Evolutionary conservation across 2,797 vertebrate genomes (phyloP).

Genomic region (Hippopotamyrus pictus): DNA sequence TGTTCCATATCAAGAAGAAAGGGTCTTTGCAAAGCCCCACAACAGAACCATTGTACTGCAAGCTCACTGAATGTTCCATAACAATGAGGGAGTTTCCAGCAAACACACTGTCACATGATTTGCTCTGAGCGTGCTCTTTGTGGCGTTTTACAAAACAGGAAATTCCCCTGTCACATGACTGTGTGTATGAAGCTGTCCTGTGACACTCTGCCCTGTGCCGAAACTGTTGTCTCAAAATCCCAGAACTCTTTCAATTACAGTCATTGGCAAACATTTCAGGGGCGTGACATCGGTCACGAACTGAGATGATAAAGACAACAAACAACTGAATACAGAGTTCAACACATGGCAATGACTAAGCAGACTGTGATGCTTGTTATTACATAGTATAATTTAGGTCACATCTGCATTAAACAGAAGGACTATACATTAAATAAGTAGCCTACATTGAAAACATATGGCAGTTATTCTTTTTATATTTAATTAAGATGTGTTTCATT

Average conservation of each 20-base stretch:
- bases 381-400: background rate
- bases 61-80: slow-evolving; percentile 25
- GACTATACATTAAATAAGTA: background rate
- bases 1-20: background rate
- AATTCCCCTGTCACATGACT: slow-evolving; percentile 43
- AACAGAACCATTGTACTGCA: slow-evolving; percentile 27
- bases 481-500: background rate
- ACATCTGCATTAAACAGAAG: background rate
- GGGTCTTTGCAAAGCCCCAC: background rate
- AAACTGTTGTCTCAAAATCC: slow-evolving; percentile 31
- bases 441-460: background rate
- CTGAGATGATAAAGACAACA: background rate
- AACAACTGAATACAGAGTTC: background rate
- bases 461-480: background rate
- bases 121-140: slow-evolving; percentile 15
- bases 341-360: slow-evolving; percentile 15
- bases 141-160: slow-evolving; percentile 32
- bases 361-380: background rate
- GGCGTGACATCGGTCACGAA: background rate
- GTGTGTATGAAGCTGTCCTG: slow-evolving; percentile 5
- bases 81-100: slow-evolving; percentile 22
- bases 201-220: slow-evolving; percentile 17
- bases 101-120: slow-evolving; percentile 37
- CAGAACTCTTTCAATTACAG: slow-evolving; percentile 10
- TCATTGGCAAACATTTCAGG: slow-evolving; percentile 17